Evolutionary conservation across 2,797 vertebrate species (phyloP).

Genomic region (Cirrhinus molitorella): DNA sequence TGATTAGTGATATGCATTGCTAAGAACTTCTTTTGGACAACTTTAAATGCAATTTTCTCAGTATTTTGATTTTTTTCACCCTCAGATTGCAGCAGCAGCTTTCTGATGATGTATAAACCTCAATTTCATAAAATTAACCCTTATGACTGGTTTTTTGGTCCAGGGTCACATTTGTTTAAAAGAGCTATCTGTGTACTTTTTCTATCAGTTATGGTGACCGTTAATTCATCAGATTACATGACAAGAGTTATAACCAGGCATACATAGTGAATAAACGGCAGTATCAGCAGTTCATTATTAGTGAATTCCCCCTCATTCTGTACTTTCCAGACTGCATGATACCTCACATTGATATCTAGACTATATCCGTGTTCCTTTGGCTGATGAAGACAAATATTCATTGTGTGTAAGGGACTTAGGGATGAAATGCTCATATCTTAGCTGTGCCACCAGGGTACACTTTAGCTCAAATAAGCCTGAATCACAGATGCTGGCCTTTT

Average conservation of each 20-base stretch:
- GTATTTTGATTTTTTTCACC: no score
- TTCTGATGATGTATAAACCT: no score
- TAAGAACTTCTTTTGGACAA: no score
- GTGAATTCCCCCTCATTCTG: conserved; percentile 17
- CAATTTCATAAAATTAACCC: no score
- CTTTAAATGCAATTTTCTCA: no score
- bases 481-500: conserved; percentile 66
- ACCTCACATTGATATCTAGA: conserved; percentile 10
- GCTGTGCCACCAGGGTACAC: conserved; percentile 30
- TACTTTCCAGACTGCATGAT: conserved; percentile 2
- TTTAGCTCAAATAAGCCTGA: conserved; percentile 45
- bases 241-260: background rate
- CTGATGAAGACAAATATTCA: conserved; percentile 39
- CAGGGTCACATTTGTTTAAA: background rate
- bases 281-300: background rate
- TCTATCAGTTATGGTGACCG: background rate
- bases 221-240: background rate
- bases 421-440: conserved; percentile 41
- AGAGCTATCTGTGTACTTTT: background rate
- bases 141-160: no score
- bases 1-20: no score
- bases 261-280: background rate
- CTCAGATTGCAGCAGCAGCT: no score
- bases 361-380: conserved; percentile 8
- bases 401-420: conserved; percentile 13